A percentile compares a stretch with the other conserved stretches of the same genome.
Conservation (phyloP, 2,888 invertebrate species). For the Xestia ashworthii region DNA sequence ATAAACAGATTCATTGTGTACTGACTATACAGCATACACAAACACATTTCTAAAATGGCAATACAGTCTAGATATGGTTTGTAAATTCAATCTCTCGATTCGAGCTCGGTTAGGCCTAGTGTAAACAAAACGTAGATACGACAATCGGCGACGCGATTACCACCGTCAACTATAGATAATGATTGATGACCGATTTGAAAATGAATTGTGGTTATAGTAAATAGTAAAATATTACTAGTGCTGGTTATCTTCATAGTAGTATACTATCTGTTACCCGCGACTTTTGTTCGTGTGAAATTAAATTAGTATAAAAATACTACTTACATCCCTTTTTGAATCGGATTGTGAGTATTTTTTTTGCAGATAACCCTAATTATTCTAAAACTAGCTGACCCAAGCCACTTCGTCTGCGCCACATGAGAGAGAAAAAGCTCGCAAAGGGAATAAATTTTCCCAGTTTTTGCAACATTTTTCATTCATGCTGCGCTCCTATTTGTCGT, state of each 20-base stretch:
- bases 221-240: conserved; percentile 38
- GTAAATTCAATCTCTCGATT: conserved; percentile 36
- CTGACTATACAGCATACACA: conserved; percentile 15
- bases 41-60: conserved; percentile 25
- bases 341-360: no score
- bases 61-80: conserved; percentile 30
- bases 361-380: no score
- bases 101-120: conserved; percentile 30
- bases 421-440: no score
- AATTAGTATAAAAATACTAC: no score
- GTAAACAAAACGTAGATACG: conserved; percentile 61
- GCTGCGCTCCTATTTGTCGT: no score
- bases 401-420: no score
- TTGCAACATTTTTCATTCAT: no score
- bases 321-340: no score
- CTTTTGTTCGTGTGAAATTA: no score
- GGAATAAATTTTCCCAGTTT: no score
- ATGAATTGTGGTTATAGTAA: conserved; percentile 35
- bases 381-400: no score
- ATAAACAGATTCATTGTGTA: conserved; percentile 17
- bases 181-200: conserved; percentile 61
- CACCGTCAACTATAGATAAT: conserved; percentile 56
- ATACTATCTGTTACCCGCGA: no score
- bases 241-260: conserved; percentile 27
- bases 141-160: conserved; percentile 56